Evolutionary conservation across 2,888 invertebrate species (phyloP).

Genomic region (Alcis repandata): DNA sequence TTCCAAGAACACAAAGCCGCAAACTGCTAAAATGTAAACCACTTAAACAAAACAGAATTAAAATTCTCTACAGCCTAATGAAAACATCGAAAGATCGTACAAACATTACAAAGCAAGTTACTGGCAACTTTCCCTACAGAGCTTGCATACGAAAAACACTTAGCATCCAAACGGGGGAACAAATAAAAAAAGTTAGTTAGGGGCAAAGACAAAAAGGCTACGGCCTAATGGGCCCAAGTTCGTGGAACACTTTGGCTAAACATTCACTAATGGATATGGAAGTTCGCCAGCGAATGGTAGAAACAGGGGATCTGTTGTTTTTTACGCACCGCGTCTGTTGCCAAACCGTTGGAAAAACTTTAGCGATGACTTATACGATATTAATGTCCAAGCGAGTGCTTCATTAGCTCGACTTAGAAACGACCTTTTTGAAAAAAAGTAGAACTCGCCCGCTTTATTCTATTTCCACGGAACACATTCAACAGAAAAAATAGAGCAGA

Average conservation of each 20-base stretch:
- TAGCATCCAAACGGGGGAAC: slow-evolving; percentile 63
- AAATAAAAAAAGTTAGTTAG: slow-evolving; percentile 75
- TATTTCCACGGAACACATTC: slow-evolving; percentile 31
- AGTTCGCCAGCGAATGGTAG: slow-evolving; percentile 71
- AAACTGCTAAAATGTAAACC: background rate
- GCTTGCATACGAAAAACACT: slow-evolving; percentile 73
- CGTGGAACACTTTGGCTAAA: slow-evolving; percentile 85
- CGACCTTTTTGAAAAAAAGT: slow-evolving; percentile 32
- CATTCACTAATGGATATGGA: slow-evolving; percentile 86
- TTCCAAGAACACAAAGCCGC: background rate
- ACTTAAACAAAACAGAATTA: slow-evolving; percentile 12
- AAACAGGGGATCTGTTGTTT: slow-evolving; percentile 69
- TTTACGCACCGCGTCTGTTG: slow-evolving; percentile 70
- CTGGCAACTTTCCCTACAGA: slow-evolving; percentile 48
- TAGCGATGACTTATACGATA: slow-evolving; percentile 42
- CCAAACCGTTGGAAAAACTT: slow-evolving; percentile 68
- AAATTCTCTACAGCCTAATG: slow-evolving; percentile 37
- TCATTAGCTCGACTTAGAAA: slow-evolving; percentile 36
- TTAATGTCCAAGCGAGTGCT: slow-evolving; percentile 41
- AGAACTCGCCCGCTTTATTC: slow-evolving; percentile 24
- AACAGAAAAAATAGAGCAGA: slow-evolving; percentile 25
- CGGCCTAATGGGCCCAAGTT: slow-evolving; percentile 81
- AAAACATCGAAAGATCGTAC: slow-evolving; percentile 38
- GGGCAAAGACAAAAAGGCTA: slow-evolving; percentile 79
- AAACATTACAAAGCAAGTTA: slow-evolving; percentile 43